Base-by-base conservation (phyloP, 1,140 invertebrate genomes). In the Aphelenchoides fujianensis region DNA sequence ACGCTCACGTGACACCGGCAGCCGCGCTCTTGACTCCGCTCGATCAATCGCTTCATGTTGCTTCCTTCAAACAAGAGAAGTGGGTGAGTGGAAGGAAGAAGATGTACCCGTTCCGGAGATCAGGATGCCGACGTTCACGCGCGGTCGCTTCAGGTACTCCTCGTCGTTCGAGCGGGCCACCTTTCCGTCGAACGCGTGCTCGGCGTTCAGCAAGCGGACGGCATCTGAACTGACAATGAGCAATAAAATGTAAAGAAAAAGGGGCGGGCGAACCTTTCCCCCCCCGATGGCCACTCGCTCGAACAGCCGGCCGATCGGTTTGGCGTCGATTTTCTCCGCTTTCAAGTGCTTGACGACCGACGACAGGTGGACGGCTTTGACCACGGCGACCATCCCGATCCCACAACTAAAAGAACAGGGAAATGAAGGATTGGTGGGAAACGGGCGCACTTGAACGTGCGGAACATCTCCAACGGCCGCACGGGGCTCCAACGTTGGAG, bases 371-470 rank as follows among this genome's bases (percentile, higher is more conserved):
- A 64, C 27, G 12, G 31, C 16, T 34, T 66, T 66, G 7, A 12
- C 32, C 28, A 92, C 91, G 64, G 97, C 89, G 31, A 95, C 86
- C 79, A 91, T 90, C 0, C 95, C 95, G 68, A 98, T 86, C 2
- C 95, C 95, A 62, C 92, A 95, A 85, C n/a, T n/a, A n/a, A n/a
- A n/a, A n/a, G n/a, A n/a, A n/a, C n/a, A n/a, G n/a, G n/a, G n/a
- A n/a, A n/a, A n/a, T n/a, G n/a, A n/a, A n/a, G n/a, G n/a, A n/a
- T n/a, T n/a, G n/a, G n/a, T n/a, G n/a, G n/a, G n/a, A n/a, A n/a
- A n/a, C n/a, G n/a, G n/a, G n/a, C n/a, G n/a, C n/a, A n/a, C n/a
- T 95, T 95, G 84, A 94, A 95, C 9, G 93, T 95, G 16, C 89
- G 87, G 61, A 93, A 85, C 90, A 95, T 91, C 87, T 94, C 92